Evolutionary conservation across 1,140 invertebrate genomes (phyloP).

Genomic region (Drosophila leontia): DNA sequence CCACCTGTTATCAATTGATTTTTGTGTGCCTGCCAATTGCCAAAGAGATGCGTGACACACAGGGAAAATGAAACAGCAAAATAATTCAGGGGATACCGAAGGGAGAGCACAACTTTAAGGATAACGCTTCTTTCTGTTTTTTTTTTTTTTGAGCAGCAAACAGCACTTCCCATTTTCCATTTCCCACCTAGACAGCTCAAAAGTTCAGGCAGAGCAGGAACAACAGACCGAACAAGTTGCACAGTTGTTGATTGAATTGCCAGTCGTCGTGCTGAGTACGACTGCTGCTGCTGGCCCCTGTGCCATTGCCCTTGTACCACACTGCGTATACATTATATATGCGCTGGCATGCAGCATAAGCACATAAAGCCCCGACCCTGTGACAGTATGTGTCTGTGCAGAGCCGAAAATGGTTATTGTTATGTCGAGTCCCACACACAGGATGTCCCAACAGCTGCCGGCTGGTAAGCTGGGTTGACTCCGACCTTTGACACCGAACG

Average conservation of each 20-base stretch:
- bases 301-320: slow-evolving; percentile 30
- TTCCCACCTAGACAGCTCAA: slow-evolving; percentile 18
- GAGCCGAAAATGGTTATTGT: slow-evolving; percentile 73
- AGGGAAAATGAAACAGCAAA: slow-evolving; percentile 27
- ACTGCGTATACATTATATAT: slow-evolving; percentile 65
- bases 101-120: slow-evolving; percentile 27
- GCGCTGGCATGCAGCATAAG: slow-evolving; percentile 53
- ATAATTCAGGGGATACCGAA: slow-evolving; percentile 14
- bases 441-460: slow-evolving; percentile 70
- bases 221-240: slow-evolving; percentile 38
- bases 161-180: slow-evolving; percentile 27
- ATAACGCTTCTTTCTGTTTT: not conserved
- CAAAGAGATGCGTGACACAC: slow-evolving; percentile 41
- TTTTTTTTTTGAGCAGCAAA: slow-evolving; percentile 14
- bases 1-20: slow-evolving; percentile 82
- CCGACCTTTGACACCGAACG: slow-evolving; percentile 64
- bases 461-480: slow-evolving; percentile 14
- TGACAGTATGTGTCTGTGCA: slow-evolving; percentile 11
- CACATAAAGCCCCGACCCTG: slow-evolving; percentile 18
- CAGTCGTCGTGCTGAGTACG: slow-evolving; percentile 24
- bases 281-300: slow-evolving; percentile 9
- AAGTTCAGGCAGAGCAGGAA: slow-evolving; percentile 31
- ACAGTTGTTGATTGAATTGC: slow-evolving; percentile 63
- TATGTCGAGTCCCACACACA: slow-evolving; percentile 66
- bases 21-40: slow-evolving; percentile 62